These are phyloP conservation scores for Rhinophrynus dorsalis DNA, from an alignment of 2,797 vertebrate genomes.

Conservation along the genomic window DNA sequence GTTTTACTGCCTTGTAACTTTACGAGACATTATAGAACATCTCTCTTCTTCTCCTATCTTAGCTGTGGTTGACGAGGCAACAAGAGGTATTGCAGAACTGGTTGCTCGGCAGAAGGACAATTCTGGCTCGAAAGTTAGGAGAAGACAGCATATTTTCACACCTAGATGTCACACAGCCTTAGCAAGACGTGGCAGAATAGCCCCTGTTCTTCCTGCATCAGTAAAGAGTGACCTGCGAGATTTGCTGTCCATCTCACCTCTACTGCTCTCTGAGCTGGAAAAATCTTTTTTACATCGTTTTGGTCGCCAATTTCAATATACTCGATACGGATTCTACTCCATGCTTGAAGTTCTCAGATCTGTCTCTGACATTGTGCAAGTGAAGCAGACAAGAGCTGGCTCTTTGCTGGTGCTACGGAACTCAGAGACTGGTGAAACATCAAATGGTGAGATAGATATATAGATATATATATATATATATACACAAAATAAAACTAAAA, in stretches of 20 bases:
- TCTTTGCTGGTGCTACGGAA: slow-evolving; percentile 75
- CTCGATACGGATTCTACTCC: slow-evolving; percentile 81
- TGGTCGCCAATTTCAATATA: slow-evolving; percentile 70
- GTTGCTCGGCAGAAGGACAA: slow-evolving; percentile 75
- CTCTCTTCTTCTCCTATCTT: background rate
- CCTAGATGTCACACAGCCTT: slow-evolving; percentile 39
- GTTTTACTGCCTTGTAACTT: too few species aligned
- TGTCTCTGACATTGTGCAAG: slow-evolving; percentile 67
- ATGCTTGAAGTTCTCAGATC: slow-evolving; percentile 75
- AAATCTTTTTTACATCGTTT: slow-evolving; percentile 71
- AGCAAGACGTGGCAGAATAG: slow-evolving; percentile 62
- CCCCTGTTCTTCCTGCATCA: slow-evolving; percentile 67
- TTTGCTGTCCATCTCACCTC: slow-evolving; percentile 75
- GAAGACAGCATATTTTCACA: background rate
- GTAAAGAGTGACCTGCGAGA: slow-evolving; percentile 80
- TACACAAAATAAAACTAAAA: too few species aligned
- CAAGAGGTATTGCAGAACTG: slow-evolving; percentile 76
- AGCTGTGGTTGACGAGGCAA: slow-evolving; percentile 81
- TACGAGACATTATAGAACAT: background rate
- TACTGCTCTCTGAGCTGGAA: slow-evolving; percentile 79
- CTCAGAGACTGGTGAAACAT: background rate
- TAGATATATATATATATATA: too few species aligned
- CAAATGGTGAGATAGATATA: slow-evolving; percentile 6
- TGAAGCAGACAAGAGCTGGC: slow-evolving; percentile 76
- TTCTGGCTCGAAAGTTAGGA: background rate